Conservation (phyloP, 1,140 invertebrate genomes). For the Drosophila orena region DNA sequence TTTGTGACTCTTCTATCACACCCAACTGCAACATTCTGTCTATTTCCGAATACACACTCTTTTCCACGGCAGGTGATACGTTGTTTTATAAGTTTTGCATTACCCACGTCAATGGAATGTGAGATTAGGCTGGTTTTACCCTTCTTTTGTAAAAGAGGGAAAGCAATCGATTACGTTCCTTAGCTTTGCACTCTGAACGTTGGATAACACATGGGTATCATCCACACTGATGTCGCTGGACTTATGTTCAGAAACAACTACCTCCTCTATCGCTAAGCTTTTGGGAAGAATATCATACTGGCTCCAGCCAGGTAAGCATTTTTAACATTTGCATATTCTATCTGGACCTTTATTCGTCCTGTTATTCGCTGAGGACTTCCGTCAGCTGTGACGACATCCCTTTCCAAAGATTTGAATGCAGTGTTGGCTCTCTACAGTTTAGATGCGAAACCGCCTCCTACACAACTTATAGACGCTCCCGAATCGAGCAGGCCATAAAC, state of each 20-base stretch:
- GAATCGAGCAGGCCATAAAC: conserved; percentile 1
- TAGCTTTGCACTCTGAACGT: background rate
- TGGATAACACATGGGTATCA: background rate
- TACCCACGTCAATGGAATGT: background rate
- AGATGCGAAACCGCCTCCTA: background rate
- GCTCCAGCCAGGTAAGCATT: background rate
- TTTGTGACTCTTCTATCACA: background rate
- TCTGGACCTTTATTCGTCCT: background rate
- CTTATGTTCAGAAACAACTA: background rate
- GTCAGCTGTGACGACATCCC: background rate
- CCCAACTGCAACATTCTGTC: background rate
- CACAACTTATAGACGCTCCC: conserved; percentile 5
- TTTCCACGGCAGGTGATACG: background rate
- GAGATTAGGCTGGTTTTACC: too few species aligned
- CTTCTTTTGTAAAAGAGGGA: background rate
- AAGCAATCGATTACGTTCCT: background rate
- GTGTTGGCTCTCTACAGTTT: background rate
- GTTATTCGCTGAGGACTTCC: conserved; percentile 1
- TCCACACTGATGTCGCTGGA: background rate
- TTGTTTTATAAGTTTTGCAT: background rate
- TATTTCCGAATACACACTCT: background rate
- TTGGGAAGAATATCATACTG: background rate
- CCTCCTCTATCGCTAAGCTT: background rate
- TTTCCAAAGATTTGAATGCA: background rate
- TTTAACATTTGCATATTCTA: background rate